Evolutionary conservation across 2,888 invertebrate genomes (phyloP).

Genomic region (Drosophila aldrichi): DNA sequence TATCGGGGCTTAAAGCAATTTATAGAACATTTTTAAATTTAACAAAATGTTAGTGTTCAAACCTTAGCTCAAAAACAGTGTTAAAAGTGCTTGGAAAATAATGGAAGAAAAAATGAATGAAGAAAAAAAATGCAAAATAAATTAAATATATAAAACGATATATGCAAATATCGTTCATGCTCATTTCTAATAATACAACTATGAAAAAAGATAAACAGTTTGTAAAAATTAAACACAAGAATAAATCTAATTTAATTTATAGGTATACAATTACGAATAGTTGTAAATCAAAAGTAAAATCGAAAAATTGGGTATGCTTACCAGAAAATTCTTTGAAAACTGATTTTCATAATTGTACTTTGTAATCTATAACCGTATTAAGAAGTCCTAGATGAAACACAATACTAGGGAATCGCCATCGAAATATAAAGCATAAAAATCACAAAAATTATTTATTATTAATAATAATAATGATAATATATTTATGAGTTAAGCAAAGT

Average conservation of each 20-base stretch:
- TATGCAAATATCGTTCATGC: constrained; percentile 56
- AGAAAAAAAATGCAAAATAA: constrained; percentile 17
- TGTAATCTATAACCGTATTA: constrained; percentile 18
- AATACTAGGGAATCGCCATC: constrained; percentile 21
- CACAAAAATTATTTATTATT: neutral
- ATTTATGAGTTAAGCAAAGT: constrained; percentile 10
- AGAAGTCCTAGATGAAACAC: constrained; percentile 7
- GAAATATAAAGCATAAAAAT: constrained; percentile 5
- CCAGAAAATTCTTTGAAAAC: constrained; percentile 36
- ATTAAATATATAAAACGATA: constrained; percentile 39
- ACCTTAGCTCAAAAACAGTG: constrained; percentile 75
- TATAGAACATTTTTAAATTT: constrained; percentile 69
- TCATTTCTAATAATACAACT: constrained; percentile 62
- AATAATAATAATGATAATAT: neutral
- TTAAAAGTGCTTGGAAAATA: constrained; percentile 54
- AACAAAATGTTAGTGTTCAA: constrained; percentile 78
- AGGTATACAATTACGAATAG: constrained; percentile 71
- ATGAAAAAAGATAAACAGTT: constrained; percentile 32
- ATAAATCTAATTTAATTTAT: constrained; percentile 75
- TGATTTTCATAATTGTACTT: constrained; percentile 16
- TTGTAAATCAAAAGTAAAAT: constrained; percentile 55
- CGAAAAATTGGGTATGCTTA: constrained; percentile 53
- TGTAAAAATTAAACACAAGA: constrained; percentile 48
- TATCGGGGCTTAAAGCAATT: constrained; percentile 61
- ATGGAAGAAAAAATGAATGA: constrained; percentile 18